Base-by-base conservation (phyloP, 1,140 invertebrate genomes). In the Calephelis virginiensis region DNA sequence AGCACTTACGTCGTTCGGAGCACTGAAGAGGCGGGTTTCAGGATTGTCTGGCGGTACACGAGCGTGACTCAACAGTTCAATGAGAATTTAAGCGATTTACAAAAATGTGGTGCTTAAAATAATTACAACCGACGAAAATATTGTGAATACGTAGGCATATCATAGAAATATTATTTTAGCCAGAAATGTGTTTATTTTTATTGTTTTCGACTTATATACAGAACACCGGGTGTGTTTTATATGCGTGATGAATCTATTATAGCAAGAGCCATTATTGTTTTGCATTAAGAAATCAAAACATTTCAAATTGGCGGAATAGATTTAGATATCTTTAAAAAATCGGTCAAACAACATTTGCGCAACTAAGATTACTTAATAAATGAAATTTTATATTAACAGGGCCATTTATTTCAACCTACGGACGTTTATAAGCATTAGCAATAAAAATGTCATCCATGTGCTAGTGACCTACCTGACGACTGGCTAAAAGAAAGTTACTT, bases 1-100 rank as follows among this genome's bases (percentile, higher is more conserved):
- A 71, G 85, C 85, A 90, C 88, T 90, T 90, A 89, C 86, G 85
- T 75, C 85, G 84, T 83, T 72, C 83, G 79, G 80, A 86, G 82
- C 77, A 90, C 89, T 91, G 86, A 88, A 85, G 81, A 81, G 77
- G 75, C 78, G 71, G 73, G 70, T 78, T 83, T 74, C 77, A 72
- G 73, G 70, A 80, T 80, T 80, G 85, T 89, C 85, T 90, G 76
- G 71, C 76, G 75, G 70, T 75, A 67, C 72, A 75, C 69, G 40
- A 43, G 40, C 8, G 78, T 88, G 88, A 88, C 69, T 87, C 86
- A 84, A 74, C 69, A 66, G 68, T 66, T 61, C 59, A 61, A 69
- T 67, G 62, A 70, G 64, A 78, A 71, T 78, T 81, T 77, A 75
- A 82, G 45, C 71, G 72, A 70, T 78, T 75, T 63, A 68, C 74